These are phyloP conservation scores for Smittia sp. DNA, from an alignment of 2,888 invertebrate genomes.

Conservation along the genomic window DNA sequence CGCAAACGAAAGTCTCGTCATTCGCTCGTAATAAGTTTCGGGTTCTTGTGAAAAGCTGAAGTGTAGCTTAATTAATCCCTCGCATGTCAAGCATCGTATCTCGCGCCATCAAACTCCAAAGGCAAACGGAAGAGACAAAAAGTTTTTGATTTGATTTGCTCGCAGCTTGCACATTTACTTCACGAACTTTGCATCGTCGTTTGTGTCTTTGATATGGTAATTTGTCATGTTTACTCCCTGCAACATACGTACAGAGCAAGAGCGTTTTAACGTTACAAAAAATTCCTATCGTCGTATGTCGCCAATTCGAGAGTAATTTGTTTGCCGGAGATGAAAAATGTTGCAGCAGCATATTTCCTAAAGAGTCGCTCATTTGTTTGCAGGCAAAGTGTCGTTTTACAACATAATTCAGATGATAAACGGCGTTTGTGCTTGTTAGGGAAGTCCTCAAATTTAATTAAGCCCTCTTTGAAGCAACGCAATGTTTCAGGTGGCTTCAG, in stretches of 20 bases:
- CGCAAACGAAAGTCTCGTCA: not conserved
- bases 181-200: not conserved
- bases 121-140: not conserved
- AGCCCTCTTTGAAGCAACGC: not conserved
- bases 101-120: not conserved
- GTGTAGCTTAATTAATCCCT: not conserved
- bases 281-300: not conserved
- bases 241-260: too few species aligned
- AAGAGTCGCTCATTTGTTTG: too few species aligned
- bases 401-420: not conserved
- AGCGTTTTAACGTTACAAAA: not conserved
- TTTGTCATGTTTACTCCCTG: not conserved
- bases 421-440: not conserved
- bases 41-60: not conserved
- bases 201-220: slow-evolving; percentile 2
- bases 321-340: not conserved
- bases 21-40: not conserved
- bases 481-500: too few species aligned
- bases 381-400: not conserved
- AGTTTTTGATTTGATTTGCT: not conserved
- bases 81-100: not conserved
- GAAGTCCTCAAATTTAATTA: not conserved
- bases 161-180: not conserved
- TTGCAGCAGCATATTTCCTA: too few species aligned
- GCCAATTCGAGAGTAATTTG: not conserved